Conservation (phyloP, 2,797 vertebrate species). For the Psittacula derbiana region DNA sequence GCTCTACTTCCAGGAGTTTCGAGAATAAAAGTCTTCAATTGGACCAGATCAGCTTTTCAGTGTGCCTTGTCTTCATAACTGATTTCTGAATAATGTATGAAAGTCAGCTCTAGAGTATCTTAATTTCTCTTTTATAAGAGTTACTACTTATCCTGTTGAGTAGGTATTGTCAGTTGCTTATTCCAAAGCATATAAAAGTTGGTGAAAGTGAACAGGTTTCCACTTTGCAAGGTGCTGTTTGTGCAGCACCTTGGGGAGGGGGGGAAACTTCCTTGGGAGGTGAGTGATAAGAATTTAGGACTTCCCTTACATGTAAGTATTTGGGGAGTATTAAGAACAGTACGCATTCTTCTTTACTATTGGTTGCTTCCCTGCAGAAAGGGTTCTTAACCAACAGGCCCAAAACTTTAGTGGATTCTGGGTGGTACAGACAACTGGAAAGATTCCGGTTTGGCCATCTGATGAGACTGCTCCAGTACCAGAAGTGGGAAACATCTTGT, state of each 20-base stretch:
- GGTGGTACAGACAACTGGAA: not conserved
- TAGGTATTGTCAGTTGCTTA: not conserved
- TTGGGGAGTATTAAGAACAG: not conserved
- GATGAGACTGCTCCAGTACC: not conserved
- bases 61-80: not conserved
- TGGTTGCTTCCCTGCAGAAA: not conserved
- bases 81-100: not conserved
- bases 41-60: not conserved
- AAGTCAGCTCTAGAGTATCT: not conserved
- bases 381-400: not conserved
- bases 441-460: not conserved
- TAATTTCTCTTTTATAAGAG: not conserved
- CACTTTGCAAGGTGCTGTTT: not conserved
- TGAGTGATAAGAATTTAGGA: not conserved
- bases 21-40: not conserved
- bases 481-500: not conserved
- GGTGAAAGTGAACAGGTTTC: not conserved
- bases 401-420: not conserved
- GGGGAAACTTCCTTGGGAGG: not conserved
- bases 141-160: not conserved
- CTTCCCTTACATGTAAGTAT: not conserved
- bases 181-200: not conserved
- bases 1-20: not conserved
- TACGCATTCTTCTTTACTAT: not conserved
- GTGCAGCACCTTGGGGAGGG: accelerated